phyloP scores from a whole-genome alignment of 1,140 invertebrate species.

The Drosophila bocqueti region DNA sequence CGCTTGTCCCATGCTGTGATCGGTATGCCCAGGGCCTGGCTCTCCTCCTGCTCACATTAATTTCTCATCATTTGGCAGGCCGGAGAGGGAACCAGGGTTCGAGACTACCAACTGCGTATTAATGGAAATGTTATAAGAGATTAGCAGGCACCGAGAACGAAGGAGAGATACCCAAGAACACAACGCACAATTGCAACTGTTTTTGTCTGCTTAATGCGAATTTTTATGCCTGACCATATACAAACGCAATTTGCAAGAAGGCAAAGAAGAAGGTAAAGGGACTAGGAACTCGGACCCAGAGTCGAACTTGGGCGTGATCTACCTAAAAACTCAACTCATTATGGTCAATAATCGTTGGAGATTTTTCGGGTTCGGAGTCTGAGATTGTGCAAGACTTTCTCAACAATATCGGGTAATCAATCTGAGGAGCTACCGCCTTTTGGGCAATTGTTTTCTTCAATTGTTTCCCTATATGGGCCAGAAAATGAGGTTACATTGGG shows the following conservation, averaged over 20 bases:
- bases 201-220: constrained; percentile 75
- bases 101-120: constrained; percentile 76
- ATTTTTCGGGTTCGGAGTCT: constrained; percentile 22
- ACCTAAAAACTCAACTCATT: constrained; percentile 73
- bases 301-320: constrained; percentile 62
- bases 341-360: constrained; percentile 52
- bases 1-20: constrained; percentile 63
- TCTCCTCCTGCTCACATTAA: constrained; percentile 73
- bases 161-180: constrained; percentile 37
- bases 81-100: constrained; percentile 1
- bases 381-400: constrained; percentile 44
- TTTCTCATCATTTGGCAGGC: constrained; percentile 79
- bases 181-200: constrained; percentile 72
- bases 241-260: constrained; percentile 58
- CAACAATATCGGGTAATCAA: constrained; percentile 60
- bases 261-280: constrained; percentile 5
- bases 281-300: constrained; percentile 8
- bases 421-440: constrained; percentile 59
- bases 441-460: constrained; percentile 53
- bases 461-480: constrained; percentile 53
- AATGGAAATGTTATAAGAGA: constrained; percentile 81
- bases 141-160: constrained; percentile 56
- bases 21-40: constrained; percentile 40
- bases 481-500: constrained; percentile 47
- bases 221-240: constrained; percentile 67